Conservation (phyloP, 2,888 invertebrate genomes). For the Chironomus riparius region DNA sequence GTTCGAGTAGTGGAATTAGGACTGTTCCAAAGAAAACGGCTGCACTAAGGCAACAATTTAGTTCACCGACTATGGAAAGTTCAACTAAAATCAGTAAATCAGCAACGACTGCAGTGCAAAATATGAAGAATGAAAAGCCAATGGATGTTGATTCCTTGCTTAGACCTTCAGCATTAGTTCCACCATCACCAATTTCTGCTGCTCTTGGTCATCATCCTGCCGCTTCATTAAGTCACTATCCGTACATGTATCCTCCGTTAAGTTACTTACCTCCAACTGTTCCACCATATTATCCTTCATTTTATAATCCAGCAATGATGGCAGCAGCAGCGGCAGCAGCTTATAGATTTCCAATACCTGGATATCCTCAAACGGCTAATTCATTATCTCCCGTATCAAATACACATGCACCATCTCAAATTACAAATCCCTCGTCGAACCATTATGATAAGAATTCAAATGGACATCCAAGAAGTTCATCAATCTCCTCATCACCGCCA, state of each 20-base stretch:
- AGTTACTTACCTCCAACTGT: slow-evolving; percentile 9
- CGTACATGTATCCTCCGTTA: slow-evolving; percentile 21
- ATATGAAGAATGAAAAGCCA: slow-evolving; percentile 18
- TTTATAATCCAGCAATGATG: slow-evolving; percentile 38
- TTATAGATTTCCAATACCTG: slow-evolving; percentile 14
- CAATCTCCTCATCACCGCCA: slow-evolving; percentile 39
- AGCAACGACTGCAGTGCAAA: not conserved
- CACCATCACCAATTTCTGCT: slow-evolving; percentile 28
- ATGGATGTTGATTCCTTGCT: slow-evolving; percentile 27
- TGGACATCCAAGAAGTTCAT: slow-evolving; percentile 30
- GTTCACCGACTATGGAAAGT: slow-evolving; percentile 41
- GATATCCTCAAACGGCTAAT: not conserved
- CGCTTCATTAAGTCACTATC: slow-evolving; percentile 9
- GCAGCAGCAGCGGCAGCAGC: slow-evolving; percentile 21
- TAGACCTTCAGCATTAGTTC: slow-evolving; percentile 28
- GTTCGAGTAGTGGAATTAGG: slow-evolving; percentile 30
- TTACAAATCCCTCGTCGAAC: not conserved
- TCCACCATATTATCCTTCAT: slow-evolving; percentile 33
- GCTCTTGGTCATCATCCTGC: slow-evolving; percentile 3
- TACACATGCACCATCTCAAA: not conserved
- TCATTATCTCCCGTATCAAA: not conserved
- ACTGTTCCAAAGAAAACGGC: slow-evolving; percentile 44
- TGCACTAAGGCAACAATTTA: slow-evolving; percentile 43
- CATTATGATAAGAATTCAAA: slow-evolving; percentile 36
- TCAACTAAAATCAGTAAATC: slow-evolving; percentile 31